Evolutionary conservation across 1,140 invertebrate species (phyloP).

Genomic region (Idris sp.): DNA sequence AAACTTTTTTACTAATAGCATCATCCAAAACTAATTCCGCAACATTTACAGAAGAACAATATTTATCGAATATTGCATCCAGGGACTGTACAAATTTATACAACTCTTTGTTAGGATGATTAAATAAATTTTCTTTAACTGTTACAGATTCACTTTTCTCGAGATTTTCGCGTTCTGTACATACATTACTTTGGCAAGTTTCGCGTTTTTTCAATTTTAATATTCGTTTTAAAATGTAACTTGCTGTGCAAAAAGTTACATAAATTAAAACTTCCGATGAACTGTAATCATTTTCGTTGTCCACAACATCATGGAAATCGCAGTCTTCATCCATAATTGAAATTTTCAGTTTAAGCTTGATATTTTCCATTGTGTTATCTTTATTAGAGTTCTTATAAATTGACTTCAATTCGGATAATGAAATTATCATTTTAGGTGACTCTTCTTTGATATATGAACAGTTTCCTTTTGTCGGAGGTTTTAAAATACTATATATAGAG

Average conservation of each 20-base stretch:
- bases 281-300: constrained; percentile 25
- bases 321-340: constrained; percentile 12
- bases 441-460: constrained; percentile 8
- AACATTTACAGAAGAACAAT: too few species aligned
- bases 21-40: too few species aligned
- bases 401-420: constrained; percentile 6
- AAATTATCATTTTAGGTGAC: constrained; percentile 1
- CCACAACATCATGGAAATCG: constrained; percentile 14
- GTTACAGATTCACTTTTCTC: too few species aligned
- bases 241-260: constrained; percentile 18
- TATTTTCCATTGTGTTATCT: background rate
- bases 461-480: constrained; percentile 32
- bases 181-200: too few species aligned
- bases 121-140: too few species aligned
- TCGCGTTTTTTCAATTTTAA: constrained; percentile 1
- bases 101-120: too few species aligned
- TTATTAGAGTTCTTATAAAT: too few species aligned
- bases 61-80: too few species aligned
- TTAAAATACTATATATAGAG: too few species aligned
- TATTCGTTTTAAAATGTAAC: constrained; percentile 17
- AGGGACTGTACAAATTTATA: too few species aligned
- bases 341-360: constrained; percentile 1
- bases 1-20: too few species aligned
- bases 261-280: constrained; percentile 9
- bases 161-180: too few species aligned